These are phyloP conservation scores for Actias luna DNA, from an alignment of 2,888 invertebrate genomes.

Conservation along the genomic window DNA sequence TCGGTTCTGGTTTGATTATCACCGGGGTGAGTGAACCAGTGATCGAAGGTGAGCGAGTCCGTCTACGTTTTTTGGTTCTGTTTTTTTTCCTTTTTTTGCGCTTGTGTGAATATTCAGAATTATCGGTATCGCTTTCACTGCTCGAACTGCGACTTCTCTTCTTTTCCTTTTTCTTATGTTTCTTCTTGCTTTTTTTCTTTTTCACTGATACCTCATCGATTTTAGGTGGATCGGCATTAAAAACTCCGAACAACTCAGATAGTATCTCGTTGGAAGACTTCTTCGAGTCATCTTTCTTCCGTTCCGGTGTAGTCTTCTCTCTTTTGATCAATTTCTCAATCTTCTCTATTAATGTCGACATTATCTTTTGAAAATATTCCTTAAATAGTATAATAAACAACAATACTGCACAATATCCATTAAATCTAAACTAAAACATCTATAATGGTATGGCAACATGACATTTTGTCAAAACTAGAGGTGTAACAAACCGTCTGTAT, in stretches of 20 bases:
- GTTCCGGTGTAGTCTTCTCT: slow-evolving; percentile 72
- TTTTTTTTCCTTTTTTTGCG: slow-evolving; percentile 83
- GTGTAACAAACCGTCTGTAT: no score
- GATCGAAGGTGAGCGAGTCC: slow-evolving; percentile 47
- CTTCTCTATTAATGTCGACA: slow-evolving; percentile 71
- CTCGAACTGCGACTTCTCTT: slow-evolving; percentile 71
- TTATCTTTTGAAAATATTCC: slow-evolving; percentile 21
- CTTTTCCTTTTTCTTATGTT: slow-evolving; percentile 83
- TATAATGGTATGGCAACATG: background rate
- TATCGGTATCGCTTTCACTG: slow-evolving; percentile 62
- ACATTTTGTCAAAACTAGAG: no score
- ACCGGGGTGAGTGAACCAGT: slow-evolving; percentile 52
- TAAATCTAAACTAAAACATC: background rate
- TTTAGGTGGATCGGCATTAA: slow-evolving; percentile 87
- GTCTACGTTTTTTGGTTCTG: slow-evolving; percentile 58
- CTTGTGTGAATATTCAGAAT: slow-evolving; percentile 77
- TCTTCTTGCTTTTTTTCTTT: slow-evolving; percentile 82
- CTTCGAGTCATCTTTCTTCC: slow-evolving; percentile 66
- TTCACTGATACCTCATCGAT: slow-evolving; percentile 65
- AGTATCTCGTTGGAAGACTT: slow-evolving; percentile 91
- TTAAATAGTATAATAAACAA: background rate
- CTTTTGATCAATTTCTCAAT: slow-evolving; percentile 71
- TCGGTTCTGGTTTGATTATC: slow-evolving; percentile 45
- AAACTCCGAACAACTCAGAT: slow-evolving; percentile 90
- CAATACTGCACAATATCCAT: background rate